These are phyloP conservation scores for Nemapogon koenigi DNA, from an alignment of 2,888 invertebrate genomes.

Conservation along the genomic window DNA sequence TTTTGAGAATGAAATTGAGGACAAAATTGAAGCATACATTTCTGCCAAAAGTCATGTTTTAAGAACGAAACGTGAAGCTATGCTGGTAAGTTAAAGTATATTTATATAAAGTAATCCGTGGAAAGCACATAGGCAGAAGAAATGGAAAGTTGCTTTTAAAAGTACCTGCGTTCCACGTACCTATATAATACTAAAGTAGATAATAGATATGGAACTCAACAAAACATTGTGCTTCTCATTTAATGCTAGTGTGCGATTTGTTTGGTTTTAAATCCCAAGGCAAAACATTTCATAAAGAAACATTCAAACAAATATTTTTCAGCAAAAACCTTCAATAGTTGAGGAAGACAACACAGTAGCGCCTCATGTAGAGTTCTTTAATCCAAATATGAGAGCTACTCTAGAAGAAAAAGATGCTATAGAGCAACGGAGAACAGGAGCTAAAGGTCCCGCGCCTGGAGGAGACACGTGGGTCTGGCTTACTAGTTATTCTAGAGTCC, in stretches of 20 bases:
- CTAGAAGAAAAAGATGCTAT: slow-evolving; percentile 71
- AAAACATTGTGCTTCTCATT: too few relatives aligned
- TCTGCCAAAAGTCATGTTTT: not conserved
- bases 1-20: slow-evolving; percentile 35
- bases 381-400: slow-evolving; percentile 70
- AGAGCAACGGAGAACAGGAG: slow-evolving; percentile 65
- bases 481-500: slow-evolving; percentile 85
- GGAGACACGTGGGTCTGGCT: slow-evolving; percentile 87
- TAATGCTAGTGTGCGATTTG: too few relatives aligned
- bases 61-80: slow-evolving; percentile 43
- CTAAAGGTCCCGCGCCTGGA: slow-evolving; percentile 72
- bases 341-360: slow-evolving; percentile 62
- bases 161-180: too few relatives aligned
- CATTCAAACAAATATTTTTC: too few relatives aligned
- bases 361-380: slow-evolving; percentile 75
- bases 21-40: slow-evolving; percentile 32
- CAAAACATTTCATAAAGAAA: too few relatives aligned
- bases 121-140: too few relatives aligned
- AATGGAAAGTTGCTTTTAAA: too few relatives aligned
- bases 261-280: too few relatives aligned
- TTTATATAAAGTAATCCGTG: not conserved
- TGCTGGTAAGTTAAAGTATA: slow-evolving; percentile 39
- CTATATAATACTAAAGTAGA: too few relatives aligned
- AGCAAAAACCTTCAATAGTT: slow-evolving; percentile 42
- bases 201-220: too few relatives aligned